Conservation (phyloP, 2,888 invertebrate genomes). For the Andrena minutula region DNA sequence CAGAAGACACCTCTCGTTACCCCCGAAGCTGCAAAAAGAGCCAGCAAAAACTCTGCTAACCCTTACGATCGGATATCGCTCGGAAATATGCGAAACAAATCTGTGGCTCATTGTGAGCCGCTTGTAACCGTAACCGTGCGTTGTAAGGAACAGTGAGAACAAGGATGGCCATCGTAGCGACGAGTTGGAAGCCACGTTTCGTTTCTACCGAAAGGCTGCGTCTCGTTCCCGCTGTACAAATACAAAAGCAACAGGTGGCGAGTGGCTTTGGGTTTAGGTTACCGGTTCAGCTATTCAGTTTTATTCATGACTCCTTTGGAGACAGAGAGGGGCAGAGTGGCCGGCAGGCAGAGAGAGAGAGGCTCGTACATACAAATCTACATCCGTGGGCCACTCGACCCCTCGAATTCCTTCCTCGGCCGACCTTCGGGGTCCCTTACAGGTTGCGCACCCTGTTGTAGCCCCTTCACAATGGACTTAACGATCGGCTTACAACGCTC, state of each 20-base stretch:
- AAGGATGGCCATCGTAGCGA: slow-evolving; percentile 36
- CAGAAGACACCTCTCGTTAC: not conserved
- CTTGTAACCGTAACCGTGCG: slow-evolving; percentile 32
- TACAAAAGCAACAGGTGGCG: slow-evolving; percentile 76
- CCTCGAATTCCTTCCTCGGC: slow-evolving; percentile 69
- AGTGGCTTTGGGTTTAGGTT: slow-evolving; percentile 72
- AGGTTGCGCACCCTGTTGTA: slow-evolving; percentile 57
- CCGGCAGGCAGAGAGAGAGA: slow-evolving; percentile 30
- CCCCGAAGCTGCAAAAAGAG: not conserved
- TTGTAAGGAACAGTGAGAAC: slow-evolving; percentile 31
- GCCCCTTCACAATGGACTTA: slow-evolving; percentile 70
- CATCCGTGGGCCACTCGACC: slow-evolving; percentile 66
- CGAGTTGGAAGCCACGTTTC: slow-evolving; percentile 52
- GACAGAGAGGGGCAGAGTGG: slow-evolving; percentile 15
- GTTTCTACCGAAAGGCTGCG: slow-evolving; percentile 49
- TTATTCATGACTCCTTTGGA: slow-evolving; percentile 74
- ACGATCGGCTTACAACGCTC: slow-evolving; percentile 62
- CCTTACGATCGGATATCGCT: not conserved
- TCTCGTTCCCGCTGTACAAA: slow-evolving; percentile 61
- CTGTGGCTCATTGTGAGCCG: slow-evolving; percentile 25
- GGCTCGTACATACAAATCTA: slow-evolving; percentile 69
- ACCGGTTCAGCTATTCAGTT: slow-evolving; percentile 74
- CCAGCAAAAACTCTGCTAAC: not conserved
- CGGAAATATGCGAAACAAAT: slow-evolving; percentile 12
- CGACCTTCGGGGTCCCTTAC: slow-evolving; percentile 61